phyloP scores from a whole-genome alignment of 35 echinoderm and acorn worm species.

The Diadema setosum region DNA sequence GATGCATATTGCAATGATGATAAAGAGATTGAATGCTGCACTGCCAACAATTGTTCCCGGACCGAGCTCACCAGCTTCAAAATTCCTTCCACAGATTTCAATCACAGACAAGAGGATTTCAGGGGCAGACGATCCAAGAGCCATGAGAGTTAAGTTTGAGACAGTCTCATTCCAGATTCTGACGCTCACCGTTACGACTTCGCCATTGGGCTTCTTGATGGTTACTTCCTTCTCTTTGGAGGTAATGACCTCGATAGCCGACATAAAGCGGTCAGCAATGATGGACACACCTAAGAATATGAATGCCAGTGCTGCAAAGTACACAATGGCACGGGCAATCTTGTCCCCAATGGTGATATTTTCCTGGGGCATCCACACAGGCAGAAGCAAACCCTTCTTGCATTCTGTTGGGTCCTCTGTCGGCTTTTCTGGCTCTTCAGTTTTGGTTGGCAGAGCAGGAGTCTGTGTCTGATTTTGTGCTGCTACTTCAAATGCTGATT shows the following conservation, averaged over 20 bases:
- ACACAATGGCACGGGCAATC: constrained; percentile 83
- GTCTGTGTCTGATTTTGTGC: neutral
- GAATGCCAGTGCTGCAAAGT: constrained; percentile 74
- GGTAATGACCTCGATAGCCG: constrained; percentile 97
- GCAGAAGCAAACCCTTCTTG: constrained; percentile 60
- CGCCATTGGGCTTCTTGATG: constrained; percentile 89
- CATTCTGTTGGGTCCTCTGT: neutral
- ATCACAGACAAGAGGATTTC: constrained; percentile 96
- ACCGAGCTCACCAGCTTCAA: constrained; percentile 89
- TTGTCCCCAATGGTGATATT: constrained; percentile 51
- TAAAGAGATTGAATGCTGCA: constrained; percentile 98
- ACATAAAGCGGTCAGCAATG: constrained; percentile 98
- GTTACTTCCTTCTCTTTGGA: constrained; percentile 97
- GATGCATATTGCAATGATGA: constrained; percentile 97
- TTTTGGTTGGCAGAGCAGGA: too few relatives aligned
- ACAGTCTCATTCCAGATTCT: constrained; percentile 99
- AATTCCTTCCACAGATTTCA: constrained; percentile 82
- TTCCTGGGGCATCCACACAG: constrained; percentile 50
- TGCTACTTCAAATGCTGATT: neutral
- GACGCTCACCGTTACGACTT: constrained; percentile 82
- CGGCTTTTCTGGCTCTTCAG: neutral
- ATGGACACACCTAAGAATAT: constrained; percentile 98
- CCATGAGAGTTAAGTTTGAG: constrained; percentile 98
- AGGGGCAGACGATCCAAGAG: constrained; percentile 94
- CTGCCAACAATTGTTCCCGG: constrained; percentile 98